phyloP scores from a whole-genome alignment of 92 coral and sea anemone genomes.

The Epizoanthus scotinus region DNA sequence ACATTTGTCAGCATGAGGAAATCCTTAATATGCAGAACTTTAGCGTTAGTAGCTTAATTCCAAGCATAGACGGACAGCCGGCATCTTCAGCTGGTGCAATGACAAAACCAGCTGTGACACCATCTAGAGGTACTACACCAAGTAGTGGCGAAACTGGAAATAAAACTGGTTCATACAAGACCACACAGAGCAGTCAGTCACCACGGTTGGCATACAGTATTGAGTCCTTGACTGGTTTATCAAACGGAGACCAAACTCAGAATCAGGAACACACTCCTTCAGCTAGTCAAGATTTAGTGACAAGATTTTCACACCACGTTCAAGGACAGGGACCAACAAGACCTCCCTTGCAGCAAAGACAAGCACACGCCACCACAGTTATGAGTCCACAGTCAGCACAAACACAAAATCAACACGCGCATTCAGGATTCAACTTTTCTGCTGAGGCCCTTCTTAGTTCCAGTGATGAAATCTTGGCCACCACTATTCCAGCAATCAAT shows the following conservation, averaged over 20 bases:
- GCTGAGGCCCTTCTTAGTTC: conserved; percentile 77
- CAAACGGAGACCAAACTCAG: conserved; percentile 33
- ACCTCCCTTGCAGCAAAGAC: conserved; percentile 1
- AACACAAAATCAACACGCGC: conserved; percentile 25
- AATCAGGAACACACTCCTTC: background rate
- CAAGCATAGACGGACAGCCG: conserved; percentile 63
- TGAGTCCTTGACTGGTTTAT: conserved; percentile 73
- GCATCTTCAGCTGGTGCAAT: conserved; percentile 36
- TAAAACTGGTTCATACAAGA: conserved; percentile 10
- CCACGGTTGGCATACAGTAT: conserved; percentile 81
- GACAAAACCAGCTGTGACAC: conserved; percentile 15
- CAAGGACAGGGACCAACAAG: conserved; percentile 3
- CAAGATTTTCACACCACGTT: background rate
- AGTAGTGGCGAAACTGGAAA: conserved; percentile 4
- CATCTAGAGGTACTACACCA: conserved; percentile 29
- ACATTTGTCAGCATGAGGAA: conserved; percentile 79
- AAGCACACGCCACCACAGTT: conserved; percentile 1
- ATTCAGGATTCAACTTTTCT: conserved; percentile 66
- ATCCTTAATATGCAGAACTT: conserved; percentile 74
- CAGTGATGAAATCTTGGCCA: conserved; percentile 71
- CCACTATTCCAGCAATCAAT: conserved; percentile 63
- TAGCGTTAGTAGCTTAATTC: conserved; percentile 65
- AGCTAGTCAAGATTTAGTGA: background rate
- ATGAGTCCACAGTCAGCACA: conserved; percentile 23
- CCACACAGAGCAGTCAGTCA: conserved; percentile 36